Evolutionary conservation across 1,140 invertebrate genomes (phyloP).

Genomic region (Notospermus geniculatus): DNA sequence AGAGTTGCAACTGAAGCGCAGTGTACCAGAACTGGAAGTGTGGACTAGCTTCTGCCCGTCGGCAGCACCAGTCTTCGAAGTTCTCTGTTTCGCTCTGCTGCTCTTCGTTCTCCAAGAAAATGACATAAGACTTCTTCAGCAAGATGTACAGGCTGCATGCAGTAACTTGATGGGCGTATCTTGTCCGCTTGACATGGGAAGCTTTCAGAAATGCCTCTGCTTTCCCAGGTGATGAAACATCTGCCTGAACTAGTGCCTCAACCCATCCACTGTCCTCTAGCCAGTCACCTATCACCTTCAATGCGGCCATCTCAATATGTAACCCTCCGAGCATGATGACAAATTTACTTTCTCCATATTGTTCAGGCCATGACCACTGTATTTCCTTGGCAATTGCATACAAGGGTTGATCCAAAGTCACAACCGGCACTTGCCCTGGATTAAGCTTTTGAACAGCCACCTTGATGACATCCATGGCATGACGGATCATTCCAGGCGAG

Average conservation of each 20-base stretch:
- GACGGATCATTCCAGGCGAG: slow-evolving; percentile 25
- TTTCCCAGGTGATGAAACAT: slow-evolving; percentile 18
- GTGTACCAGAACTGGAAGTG: slow-evolving; percentile 24
- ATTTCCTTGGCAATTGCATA: slow-evolving; percentile 27
- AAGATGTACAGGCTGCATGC: slow-evolving; percentile 21
- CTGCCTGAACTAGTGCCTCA: slow-evolving; percentile 22
- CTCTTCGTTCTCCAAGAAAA: slow-evolving; percentile 22
- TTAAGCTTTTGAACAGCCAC: slow-evolving; percentile 19
- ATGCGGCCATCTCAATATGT: slow-evolving; percentile 17
- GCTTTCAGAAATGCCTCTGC: slow-evolving; percentile 22
- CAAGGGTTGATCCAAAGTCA: slow-evolving; percentile 23
- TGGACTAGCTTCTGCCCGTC: neutral
- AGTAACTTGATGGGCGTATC: slow-evolving; percentile 26
- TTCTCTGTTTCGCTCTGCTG: neutral
- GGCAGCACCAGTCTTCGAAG: slow-evolving; percentile 10
- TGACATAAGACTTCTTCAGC: too few species aligned
- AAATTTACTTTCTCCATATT: slow-evolving; percentile 8
- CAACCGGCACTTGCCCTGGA: slow-evolving; percentile 20
- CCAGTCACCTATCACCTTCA: slow-evolving; percentile 11
- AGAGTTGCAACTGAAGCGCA: slow-evolving; percentile 12
- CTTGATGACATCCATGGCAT: slow-evolving; percentile 18
- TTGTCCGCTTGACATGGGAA: slow-evolving; percentile 19
- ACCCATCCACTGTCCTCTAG: slow-evolving; percentile 29
- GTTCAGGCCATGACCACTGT: slow-evolving; percentile 22
- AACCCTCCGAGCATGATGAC: slow-evolving; percentile 20